Percentiles rank a stretch among this genome's conserved stretches.
Evolutionary conservation across 2,888 invertebrate species (phyloP).

Genomic region (Psococerastis gibbosa): DNA sequence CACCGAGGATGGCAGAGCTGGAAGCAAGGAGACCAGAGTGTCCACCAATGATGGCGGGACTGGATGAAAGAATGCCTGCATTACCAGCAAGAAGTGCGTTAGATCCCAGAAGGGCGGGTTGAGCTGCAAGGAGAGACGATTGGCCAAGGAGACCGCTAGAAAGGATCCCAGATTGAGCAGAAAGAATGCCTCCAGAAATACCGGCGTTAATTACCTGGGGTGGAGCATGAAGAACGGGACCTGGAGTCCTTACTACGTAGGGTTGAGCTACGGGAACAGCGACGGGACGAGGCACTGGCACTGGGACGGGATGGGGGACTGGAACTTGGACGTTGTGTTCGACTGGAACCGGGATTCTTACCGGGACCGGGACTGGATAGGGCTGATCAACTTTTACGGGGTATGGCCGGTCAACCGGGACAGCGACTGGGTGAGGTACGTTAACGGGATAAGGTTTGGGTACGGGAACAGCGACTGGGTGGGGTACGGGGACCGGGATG

Average conservation of each 20-base stretch:
- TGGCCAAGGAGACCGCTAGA: background rate
- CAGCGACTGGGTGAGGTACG: constrained; percentile 23
- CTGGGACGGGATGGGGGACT: constrained; percentile 29
- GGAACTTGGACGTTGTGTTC: constrained; percentile 26
- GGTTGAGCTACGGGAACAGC: constrained; percentile 22
- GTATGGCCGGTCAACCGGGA: constrained; percentile 23
- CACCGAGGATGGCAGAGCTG: background rate
- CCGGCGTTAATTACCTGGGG: background rate
- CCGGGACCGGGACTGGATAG: constrained; percentile 25
- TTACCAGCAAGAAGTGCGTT: background rate
- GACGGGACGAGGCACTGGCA: constrained; percentile 31
- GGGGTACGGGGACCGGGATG: constrained; percentile 28
- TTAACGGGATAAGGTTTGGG: constrained; percentile 27
- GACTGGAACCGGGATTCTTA: constrained; percentile 25
- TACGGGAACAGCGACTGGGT: constrained; percentile 28
- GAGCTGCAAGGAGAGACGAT: background rate
- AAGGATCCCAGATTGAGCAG: background rate
- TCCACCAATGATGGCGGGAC: no score
- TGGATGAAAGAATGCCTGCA: background rate
- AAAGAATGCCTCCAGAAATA: background rate
- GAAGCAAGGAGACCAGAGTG: no score
- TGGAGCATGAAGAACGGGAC: constrained; percentile 2
- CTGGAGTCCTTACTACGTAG: background rate
- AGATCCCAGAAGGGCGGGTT: background rate
- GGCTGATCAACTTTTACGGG: constrained; percentile 24